These are phyloP conservation scores for Dinocampus coccinellae DNA, from an alignment of 2,888 invertebrate genomes.

Conservation along the genomic window DNA sequence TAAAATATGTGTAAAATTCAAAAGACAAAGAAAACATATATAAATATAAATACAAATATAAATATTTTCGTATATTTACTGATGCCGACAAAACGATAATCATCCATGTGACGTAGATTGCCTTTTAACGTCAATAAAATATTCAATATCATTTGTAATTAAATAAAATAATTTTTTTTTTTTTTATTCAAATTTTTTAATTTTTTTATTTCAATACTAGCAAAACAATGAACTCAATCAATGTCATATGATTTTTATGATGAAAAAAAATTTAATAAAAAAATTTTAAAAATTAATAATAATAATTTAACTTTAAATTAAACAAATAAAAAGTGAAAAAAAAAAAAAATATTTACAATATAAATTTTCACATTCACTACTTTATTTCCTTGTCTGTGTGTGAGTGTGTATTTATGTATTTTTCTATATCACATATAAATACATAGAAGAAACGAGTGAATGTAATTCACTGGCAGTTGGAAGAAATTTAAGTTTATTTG, in stretches of 20 bases:
- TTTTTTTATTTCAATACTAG: background rate
- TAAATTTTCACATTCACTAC: no score
- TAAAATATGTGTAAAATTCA: slow-evolving; percentile 48
- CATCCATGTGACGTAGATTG: background rate
- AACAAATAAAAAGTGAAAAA: no score
- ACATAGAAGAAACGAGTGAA: background rate
- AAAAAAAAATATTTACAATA: background rate
- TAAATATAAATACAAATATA: background rate
- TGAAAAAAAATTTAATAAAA: no score
- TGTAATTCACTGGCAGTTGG: background rate
- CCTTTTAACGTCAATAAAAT: no score
- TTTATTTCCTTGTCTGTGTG: no score
- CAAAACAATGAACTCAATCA: no score
- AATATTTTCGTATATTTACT: background rate
- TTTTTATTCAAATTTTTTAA: no score
- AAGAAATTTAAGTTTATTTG: background rate
- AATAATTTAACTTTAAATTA: no score
- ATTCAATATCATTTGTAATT: background rate
- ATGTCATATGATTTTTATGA: no score
- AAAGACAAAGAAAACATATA: background rate
- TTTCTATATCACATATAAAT: no score
- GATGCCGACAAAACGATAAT: background rate
- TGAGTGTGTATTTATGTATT: no score
- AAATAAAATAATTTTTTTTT: background rate
- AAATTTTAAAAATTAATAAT: no score